Base-by-base conservation (phyloP, 2,888 invertebrate genomes). In the Hoplodrina blanda region DNA sequence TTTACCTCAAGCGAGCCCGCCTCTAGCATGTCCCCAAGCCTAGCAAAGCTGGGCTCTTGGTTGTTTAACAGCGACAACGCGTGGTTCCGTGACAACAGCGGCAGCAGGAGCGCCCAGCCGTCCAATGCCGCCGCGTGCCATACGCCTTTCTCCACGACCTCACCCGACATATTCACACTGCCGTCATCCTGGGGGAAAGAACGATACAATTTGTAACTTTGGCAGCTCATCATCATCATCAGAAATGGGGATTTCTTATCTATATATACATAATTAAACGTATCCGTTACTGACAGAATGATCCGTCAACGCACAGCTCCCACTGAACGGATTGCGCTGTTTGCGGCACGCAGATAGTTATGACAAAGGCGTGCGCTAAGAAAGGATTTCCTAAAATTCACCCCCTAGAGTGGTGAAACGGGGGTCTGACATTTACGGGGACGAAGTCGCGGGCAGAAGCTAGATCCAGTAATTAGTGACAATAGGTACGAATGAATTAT, bases 51-150 rank as follows among this genome's bases (percentile, higher is more conserved):
- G 41, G 94, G 94, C 82, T 87, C 82, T 19, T 83, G 85, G 17
- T 79, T 56, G 37, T 68, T 65, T 59, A 95, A 94, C 89, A 97
- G 95, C 78, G 97, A 94, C 72, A 96, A 96, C 55, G 97, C 97
- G 91, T 97, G 97, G 62, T 96, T 96, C 0, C 98, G 95, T 10
- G 98, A 96, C 91, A 98, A 97, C 54, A 98, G 96, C n/a, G 99
- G 98, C 57, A 99, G 94, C 67, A 99, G 96, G 68, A 99, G 96
- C 79, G 98, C 98, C 99, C 99, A 99, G 5, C 98, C 97, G 79
- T 98, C 97, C 68, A 99, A 95, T 25, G 99, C 99, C 50, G 98
- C 97, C 65, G 97, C 98, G 93, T 99, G 98, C 80, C 98, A 93
- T 5, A 71, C 76, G 70, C 97, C 95, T 62, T 97, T 98, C 60